phyloP scores from a whole-genome alignment of 1,140 invertebrate species.

The Ephestia elutella region DNA sequence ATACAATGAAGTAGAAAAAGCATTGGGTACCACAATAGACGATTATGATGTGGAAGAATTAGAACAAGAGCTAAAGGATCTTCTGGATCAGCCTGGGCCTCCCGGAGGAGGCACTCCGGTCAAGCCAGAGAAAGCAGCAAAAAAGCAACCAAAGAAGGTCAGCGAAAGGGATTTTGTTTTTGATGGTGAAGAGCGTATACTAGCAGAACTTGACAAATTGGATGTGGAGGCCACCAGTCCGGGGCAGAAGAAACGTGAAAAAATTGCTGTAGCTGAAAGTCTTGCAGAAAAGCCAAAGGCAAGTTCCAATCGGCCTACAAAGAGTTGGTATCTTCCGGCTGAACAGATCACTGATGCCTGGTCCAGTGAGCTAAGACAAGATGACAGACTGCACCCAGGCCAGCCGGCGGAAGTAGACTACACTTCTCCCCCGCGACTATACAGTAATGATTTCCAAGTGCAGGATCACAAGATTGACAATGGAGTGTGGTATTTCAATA shows the following conservation, averaged over 20 bases:
- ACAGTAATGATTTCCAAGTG: constrained; percentile 51
- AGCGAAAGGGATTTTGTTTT: constrained; percentile 49
- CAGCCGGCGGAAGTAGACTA: constrained; percentile 50
- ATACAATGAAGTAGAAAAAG: constrained; percentile 54
- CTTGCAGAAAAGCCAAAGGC: constrained; percentile 8
- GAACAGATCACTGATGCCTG: constrained; percentile 25
- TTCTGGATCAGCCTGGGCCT: constrained; percentile 27
- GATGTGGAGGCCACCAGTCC: constrained; percentile 32
- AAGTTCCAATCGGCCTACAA: constrained; percentile 25
- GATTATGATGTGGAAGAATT: constrained; percentile 46
- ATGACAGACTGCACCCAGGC: constrained; percentile 56
- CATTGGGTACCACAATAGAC: constrained; percentile 34
- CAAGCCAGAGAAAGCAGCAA: constrained; percentile 20
- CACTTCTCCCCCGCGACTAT: constrained; percentile 32
- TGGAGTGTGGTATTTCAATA: constrained; percentile 55
- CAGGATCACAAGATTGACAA: constrained; percentile 38
- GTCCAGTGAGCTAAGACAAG: constrained; percentile 39
- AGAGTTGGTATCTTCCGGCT: constrained; percentile 39
- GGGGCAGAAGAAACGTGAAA: not conserved
- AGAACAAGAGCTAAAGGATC: constrained; percentile 49
- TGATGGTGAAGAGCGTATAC: constrained; percentile 53
- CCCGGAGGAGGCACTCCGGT: constrained; percentile 30
- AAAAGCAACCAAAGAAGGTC: constrained; percentile 13
- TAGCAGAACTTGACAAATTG: constrained; percentile 54
- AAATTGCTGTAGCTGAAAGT: constrained; percentile 22